Evolutionary conservation across 2,797 vertebrate species (phyloP).

Genomic region (Galagoides demidoff): DNA sequence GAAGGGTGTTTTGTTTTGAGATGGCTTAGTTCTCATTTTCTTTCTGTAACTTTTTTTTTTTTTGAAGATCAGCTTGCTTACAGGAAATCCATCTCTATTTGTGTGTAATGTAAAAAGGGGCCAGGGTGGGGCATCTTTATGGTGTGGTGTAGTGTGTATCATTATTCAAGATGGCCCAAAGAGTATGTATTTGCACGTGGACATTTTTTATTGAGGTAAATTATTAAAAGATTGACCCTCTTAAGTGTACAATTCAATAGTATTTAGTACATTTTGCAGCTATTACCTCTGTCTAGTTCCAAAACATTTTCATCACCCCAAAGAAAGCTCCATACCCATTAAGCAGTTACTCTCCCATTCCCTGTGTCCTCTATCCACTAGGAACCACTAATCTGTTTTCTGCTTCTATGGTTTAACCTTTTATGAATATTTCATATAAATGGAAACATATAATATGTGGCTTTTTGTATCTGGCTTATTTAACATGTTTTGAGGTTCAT

Average conservation of each 20-base stretch:
- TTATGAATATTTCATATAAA: constrained; percentile 20
- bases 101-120: constrained; percentile 77
- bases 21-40: constrained; percentile 73
- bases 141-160: constrained; percentile 52
- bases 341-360: not conserved
- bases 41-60: constrained; percentile 67
- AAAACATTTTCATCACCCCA: constrained; percentile 36
- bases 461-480: not conserved
- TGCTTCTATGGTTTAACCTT: not conserved
- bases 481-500: constrained; percentile 1
- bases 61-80: constrained; percentile 77
- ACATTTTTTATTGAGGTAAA: constrained; percentile 4
- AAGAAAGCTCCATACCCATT: not conserved
- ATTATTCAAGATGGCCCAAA: constrained; percentile 58
- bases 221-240: not conserved
- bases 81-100: constrained; percentile 84
- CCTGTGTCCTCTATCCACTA: not conserved
- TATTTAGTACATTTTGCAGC: not conserved
- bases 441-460: not conserved
- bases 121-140: constrained; percentile 78
- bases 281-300: constrained; percentile 24
- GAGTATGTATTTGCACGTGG: not conserved
- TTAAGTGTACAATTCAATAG: not conserved
- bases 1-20: constrained; percentile 45
- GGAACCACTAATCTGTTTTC: not conserved